Evolutionary conservation across 1,140 invertebrate genomes (phyloP).

Genomic region (Radopholus similis): DNA sequence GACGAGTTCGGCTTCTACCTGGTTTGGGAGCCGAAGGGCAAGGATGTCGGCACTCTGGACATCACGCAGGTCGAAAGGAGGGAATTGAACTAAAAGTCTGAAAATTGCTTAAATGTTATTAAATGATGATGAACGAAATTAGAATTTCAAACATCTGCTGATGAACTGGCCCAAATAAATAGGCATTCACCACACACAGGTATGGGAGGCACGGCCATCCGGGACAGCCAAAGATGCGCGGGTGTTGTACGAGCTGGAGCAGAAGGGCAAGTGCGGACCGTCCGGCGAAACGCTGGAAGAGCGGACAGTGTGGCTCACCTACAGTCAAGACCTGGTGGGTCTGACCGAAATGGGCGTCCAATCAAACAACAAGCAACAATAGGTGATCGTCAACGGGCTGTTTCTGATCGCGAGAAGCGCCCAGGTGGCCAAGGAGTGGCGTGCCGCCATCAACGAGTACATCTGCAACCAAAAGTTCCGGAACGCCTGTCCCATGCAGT

Average conservation of each 20-base stretch:
- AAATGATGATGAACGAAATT: neutral
- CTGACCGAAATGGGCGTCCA: neutral
- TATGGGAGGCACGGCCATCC: slow-evolving; percentile 53
- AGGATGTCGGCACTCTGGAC: slow-evolving; percentile 66
- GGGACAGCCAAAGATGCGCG: slow-evolving; percentile 73
- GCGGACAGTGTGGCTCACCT: slow-evolving; percentile 93
- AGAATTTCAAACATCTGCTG: neutral
- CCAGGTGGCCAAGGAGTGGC: slow-evolving; percentile 79
- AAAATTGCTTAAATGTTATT: too few species aligned
- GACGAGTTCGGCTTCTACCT: slow-evolving; percentile 99
- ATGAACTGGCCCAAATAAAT: too few species aligned
- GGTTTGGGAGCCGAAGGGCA: slow-evolving; percentile 94
- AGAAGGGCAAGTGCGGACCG: slow-evolving; percentile 62
- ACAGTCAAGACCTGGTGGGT: slow-evolving; percentile 81
- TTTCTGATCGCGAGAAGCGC: slow-evolving; percentile 88
- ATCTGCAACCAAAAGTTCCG: slow-evolving; percentile 86
- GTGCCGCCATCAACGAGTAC: slow-evolving; percentile 77
- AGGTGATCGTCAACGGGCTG: slow-evolving; percentile 98
- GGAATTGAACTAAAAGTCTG: neutral
- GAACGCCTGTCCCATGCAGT: slow-evolving; percentile 88
- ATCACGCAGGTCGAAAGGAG: slow-evolving; percentile 34
- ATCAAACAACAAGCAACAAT: too few species aligned
- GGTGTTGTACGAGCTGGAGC: slow-evolving; percentile 72
- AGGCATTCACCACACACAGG: slow-evolving; percentile 16
- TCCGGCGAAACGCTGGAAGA: slow-evolving; percentile 75